A percentile compares a stretch with the other conserved stretches of the same genome.
Conservation (phyloP, 2,113 vertebrate genomes). For the Alectura lathami region DNA sequence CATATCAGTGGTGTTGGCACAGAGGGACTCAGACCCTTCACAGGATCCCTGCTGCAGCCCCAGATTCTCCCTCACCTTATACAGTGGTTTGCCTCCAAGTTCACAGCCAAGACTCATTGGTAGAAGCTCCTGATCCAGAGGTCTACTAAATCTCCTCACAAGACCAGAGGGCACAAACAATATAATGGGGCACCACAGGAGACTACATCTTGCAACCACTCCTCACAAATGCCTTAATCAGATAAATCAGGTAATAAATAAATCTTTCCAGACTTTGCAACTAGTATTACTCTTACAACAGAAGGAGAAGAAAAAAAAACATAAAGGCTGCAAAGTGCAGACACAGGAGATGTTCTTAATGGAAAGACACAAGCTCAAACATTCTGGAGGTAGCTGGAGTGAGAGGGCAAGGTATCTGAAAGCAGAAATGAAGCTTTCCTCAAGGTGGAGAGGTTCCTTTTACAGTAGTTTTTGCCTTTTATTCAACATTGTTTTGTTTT, state of each 20-base stretch:
- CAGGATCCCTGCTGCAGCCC: neutral
- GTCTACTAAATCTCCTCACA: neutral
- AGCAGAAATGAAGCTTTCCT: neutral
- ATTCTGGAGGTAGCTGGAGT: neutral
- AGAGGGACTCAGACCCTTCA: neutral
- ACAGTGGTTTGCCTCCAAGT: neutral
- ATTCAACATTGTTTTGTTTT: neutral
- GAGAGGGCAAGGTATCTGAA: neutral
- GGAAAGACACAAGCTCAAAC: neutral
- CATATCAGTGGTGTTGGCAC: neutral
- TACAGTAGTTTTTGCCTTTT: neutral
- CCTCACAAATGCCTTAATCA: neutral
- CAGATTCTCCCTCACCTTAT: neutral
- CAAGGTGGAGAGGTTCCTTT: neutral
- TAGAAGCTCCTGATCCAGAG: neutral
- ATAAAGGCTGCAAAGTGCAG: neutral
- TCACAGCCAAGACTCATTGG: neutral
- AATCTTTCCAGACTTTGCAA: neutral
- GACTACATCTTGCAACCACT: neutral
- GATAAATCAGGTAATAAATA: neutral
- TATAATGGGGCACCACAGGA: neutral
- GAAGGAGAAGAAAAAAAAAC: neutral
- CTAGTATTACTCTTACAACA: neutral
- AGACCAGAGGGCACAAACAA: neutral
- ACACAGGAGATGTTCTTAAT: fast-evolving